Evolutionary conservation across 2,888 invertebrate species (phyloP), one percentile per base, ranked within the genome.

Genomic region (Myathropa florea): DNA sequence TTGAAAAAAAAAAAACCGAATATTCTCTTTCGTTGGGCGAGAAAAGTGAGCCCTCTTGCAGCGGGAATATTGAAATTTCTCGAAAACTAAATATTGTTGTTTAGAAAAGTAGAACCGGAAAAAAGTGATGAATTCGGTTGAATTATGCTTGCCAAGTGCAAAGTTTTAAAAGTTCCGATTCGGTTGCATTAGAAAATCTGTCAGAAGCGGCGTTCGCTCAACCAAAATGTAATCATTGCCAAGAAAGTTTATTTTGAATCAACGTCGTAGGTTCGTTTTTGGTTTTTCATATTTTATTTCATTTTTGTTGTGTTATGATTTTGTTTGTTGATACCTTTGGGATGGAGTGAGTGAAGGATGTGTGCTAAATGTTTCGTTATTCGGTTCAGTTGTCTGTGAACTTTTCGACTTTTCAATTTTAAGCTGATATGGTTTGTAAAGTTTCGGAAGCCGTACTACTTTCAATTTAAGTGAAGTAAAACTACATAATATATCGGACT

Each of bases 81-180:
- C 46, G 18, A 64, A 75, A 79, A 83, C 46, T 68, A 39, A 46
- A 46, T 73, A 59, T 73, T 70, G 64, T 79, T 83, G 83, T 70
- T 79, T 73, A 70, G 68, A 75, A 60, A 70, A 73, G 73, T 68
- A 63, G 14, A 81, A 75, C 61, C 70, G 67, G 65, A 84, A 84
- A 83, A 84, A 71, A 61, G 30, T 18, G 60, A 68, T 57, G 57
- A 71, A 39, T 71, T 71, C 57, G 36, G 4, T 26, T 70, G 65
- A 75, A 71, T 76, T 67, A 84, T 80, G 67, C 71, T 61, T 84
- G 81, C 71, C 84, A 80, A 84, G 80, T 80, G 84, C 39, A 76
- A 76, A 80, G 76, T 84, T 84, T 76, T 67, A 24, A 76, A 84
- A 80, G 57, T 76, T 76, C 23, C 67, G 23, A 63, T 67, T 63